Base-by-base conservation (phyloP, 2,113 vertebrate genomes). In the Barbus barbus region DNA sequence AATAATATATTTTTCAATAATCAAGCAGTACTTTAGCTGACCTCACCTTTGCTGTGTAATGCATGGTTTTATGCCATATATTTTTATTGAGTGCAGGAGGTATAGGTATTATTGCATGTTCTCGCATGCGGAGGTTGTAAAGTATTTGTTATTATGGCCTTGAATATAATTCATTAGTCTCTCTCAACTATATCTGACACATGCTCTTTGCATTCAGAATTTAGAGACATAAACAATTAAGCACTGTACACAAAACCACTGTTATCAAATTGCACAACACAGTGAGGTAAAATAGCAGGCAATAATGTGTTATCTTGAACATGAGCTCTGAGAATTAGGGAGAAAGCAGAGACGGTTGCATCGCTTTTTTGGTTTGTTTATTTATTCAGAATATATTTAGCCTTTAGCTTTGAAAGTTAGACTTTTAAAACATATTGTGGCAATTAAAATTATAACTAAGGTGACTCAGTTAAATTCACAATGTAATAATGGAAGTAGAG, bases 131-230 rank as follows among this genome's bases (percentile, higher is more conserved):
- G n/a, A 18, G 60, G 72, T 28, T 63, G 9, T 72, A 44, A 56
- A 72, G 13, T 56, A 41, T 78, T 82, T 86, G 18, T 82, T 71
- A 56, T 86, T 28, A 69, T 67, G 46, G 31, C 24, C 63, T 83
- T 80, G 56, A 56, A 61, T 71, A 20, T 48, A 74, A 85, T 65
- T 48, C 51, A 78, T 78, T 78, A n/a, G 53, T 44, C 44, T 46
- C 44, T 46, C 61, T 56, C 26, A 53, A 11, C 48, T 60, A 69
- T 65, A 75, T 8, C 13, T 48, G 38, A 5, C 36, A 24, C 24
- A 11, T 11, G 24, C 33, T 73, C 33, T 26, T 38, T 73, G 8
- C 33, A 79, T 56, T 56, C 33, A 75, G 48, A 84, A 33, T 16
- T 82, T 71, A 51, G 33, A 31, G 36, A 61, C 60, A 76, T 75